These are phyloP conservation scores for Spea hammondii DNA, from an alignment of 2,797 vertebrate species.

Conservation along the genomic window DNA sequence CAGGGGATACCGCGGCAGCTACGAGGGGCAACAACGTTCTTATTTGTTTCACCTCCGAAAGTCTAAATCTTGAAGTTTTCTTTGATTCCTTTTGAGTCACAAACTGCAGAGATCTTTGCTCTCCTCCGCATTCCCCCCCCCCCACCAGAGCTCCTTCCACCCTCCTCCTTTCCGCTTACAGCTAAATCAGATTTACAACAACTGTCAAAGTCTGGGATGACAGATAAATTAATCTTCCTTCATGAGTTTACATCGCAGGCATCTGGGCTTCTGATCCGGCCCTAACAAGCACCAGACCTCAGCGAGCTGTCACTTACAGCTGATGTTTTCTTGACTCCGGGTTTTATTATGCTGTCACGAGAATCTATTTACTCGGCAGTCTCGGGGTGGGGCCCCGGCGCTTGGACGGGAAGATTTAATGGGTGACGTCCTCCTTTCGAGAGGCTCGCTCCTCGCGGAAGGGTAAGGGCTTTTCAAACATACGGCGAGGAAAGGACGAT, in stretches of 20 bases:
- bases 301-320: conserved; percentile 86
- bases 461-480: conserved; percentile 2
- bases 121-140: conserved; percentile 28
- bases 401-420: conserved; percentile 83
- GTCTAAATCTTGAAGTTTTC: conserved; percentile 53
- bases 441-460: conserved; percentile 40
- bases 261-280: conserved; percentile 84
- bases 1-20: conserved; percentile 40
- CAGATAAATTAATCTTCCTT: conserved; percentile 89
- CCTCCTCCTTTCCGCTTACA: conserved; percentile 67
- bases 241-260: conserved; percentile 83
- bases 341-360: conserved; percentile 86
- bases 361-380: conserved; percentile 92
- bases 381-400: conserved; percentile 82
- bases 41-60: conserved; percentile 48
- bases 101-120: conserved; percentile 73
- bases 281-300: conserved; percentile 84
- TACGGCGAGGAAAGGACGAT: background rate
- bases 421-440: conserved; percentile 84
- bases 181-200: conserved; percentile 89
- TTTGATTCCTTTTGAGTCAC: conserved; percentile 62
- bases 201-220: conserved; percentile 84
- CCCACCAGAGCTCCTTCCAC: conserved; percentile 54
- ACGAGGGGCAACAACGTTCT: conserved; percentile 36
- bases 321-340: conserved; percentile 91